A percentile compares a stretch with the other conserved stretches of the same genome.
These are phyloP conservation scores for Emydura subglobosa DNA, from an alignment of 2,113 vertebrate genomes.

Conservation along the genomic window DNA sequence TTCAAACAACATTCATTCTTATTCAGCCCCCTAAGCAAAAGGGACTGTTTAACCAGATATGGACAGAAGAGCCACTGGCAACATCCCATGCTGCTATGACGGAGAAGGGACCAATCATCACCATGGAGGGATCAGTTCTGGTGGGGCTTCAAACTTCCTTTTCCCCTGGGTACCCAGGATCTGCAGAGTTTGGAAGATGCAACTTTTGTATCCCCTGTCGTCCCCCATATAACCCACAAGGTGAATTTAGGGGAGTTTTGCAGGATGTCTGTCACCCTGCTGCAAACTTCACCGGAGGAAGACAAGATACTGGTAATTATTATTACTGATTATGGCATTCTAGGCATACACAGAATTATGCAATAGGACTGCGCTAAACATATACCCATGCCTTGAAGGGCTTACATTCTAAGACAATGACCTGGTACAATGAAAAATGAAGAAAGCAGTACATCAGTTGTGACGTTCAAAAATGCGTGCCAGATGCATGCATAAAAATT, in stretches of 20 bases:
- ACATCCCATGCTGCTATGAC: background rate
- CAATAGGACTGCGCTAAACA: background rate
- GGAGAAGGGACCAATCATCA: background rate
- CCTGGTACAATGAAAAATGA: background rate
- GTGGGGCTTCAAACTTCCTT: background rate
- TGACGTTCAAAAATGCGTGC: background rate
- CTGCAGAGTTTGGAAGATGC: background rate
- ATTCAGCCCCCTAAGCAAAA: background rate
- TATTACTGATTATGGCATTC: background rate
- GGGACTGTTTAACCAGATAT: background rate
- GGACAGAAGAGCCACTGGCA: background rate
- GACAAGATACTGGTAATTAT: background rate
- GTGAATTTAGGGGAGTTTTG: background rate
- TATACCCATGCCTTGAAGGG: background rate
- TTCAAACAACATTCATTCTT: slow-evolving; percentile 7
- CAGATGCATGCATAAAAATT: background rate
- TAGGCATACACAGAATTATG: background rate
- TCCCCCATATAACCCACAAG: background rate
- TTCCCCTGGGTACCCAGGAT: background rate
- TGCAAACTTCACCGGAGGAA: background rate
- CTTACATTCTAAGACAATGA: background rate
- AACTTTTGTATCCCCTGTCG: background rate
- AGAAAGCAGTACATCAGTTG: background rate
- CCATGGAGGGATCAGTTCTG: background rate
- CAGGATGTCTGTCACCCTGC: background rate